Evolutionary conservation across 2,888 invertebrate species (phyloP), one percentile per base, ranked within the genome.

Genomic region (Lathronympha strigana): DNA sequence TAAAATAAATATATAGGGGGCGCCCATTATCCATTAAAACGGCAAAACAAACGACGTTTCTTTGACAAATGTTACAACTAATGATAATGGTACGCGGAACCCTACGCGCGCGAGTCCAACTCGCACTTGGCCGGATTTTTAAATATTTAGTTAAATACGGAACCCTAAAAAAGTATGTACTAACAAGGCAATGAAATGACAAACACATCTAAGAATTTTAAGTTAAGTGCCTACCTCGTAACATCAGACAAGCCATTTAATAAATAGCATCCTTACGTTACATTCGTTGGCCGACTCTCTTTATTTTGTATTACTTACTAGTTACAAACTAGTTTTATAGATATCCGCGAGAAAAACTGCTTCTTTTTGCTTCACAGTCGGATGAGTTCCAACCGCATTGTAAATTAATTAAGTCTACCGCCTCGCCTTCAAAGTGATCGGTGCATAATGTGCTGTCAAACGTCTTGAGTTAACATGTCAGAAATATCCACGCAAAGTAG

Each of bases 311-410:
- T 50, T 11, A 19, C 13, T 11, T 13, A 31, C 31, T 31, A 6
- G 21, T 15, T 17, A 40, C 17, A 13, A 43, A 31, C 55, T 25
- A 28, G 40, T 31, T 15, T 50, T 43, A 53, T 28, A 13, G 25
- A 28, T 57, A 57, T 43, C 55, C 55, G 43, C 19, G 43, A 43
- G 55, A 57, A 57, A 55, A 40, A 43, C 55, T 53, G 21, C 36
- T n/a, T 38, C 15, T 57, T 43, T 57, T 57, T 57, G 19, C 40
- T 55, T 40, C 28, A 43, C 55, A 57, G 43, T 57, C 55, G 17
- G 55, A 57, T 57, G 55, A 23, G 28, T 43, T 57, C 28, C 43
- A 43, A 31, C 55, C 28, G 55, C 43, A 55, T 43, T 55, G 13
- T 13, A 57, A 25, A 57, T 43, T 43, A 55, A 55, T 55, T 55